A percentile compares a stretch with the other conserved stretches of the same genome.
Evolutionary conservation across 2,888 invertebrate genomes (phyloP).

Genomic region (Lasioglossum figueresi): DNA sequence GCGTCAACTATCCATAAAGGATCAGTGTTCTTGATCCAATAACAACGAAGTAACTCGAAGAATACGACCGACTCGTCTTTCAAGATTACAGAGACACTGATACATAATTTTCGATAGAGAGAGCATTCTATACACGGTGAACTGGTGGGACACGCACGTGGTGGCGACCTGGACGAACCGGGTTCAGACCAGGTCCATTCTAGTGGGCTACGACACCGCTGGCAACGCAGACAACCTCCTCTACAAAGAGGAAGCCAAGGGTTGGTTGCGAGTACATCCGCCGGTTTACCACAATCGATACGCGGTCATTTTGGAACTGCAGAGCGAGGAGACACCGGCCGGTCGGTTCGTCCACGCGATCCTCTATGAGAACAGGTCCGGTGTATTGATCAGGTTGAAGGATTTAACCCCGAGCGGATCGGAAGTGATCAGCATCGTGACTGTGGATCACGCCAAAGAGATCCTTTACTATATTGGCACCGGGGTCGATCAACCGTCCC

Average conservation of each 20-base stretch:
- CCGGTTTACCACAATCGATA: constrained; percentile 86
- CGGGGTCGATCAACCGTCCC: constrained; percentile 87
- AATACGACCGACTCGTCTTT: neutral
- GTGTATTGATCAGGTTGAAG: constrained; percentile 60
- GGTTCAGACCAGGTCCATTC: constrained; percentile 89
- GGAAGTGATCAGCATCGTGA: constrained; percentile 70
- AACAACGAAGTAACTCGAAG: neutral
- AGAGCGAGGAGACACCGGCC: constrained; percentile 72
- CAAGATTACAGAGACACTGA: neutral
- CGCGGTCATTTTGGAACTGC: constrained; percentile 81
- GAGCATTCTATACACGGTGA: constrained; percentile 88
- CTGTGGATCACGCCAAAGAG: constrained; percentile 63
- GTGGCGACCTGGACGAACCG: constrained; percentile 93
- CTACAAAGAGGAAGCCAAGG: constrained; percentile 86
- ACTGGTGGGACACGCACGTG: constrained; percentile 90
- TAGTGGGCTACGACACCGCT: constrained; percentile 86
- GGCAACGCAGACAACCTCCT: constrained; percentile 77
- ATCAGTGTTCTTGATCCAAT: neutral
- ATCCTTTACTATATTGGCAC: constrained; percentile 89
- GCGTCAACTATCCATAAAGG: no score
- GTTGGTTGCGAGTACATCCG: constrained; percentile 88
- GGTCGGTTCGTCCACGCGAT: constrained; percentile 81
- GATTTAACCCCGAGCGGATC: constrained; percentile 74
- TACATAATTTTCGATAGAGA: constrained; percentile 82
- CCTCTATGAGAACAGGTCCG: constrained; percentile 50